Conservation (phyloP, 2,888 invertebrate species). For the Vanessa cardui region DNA sequence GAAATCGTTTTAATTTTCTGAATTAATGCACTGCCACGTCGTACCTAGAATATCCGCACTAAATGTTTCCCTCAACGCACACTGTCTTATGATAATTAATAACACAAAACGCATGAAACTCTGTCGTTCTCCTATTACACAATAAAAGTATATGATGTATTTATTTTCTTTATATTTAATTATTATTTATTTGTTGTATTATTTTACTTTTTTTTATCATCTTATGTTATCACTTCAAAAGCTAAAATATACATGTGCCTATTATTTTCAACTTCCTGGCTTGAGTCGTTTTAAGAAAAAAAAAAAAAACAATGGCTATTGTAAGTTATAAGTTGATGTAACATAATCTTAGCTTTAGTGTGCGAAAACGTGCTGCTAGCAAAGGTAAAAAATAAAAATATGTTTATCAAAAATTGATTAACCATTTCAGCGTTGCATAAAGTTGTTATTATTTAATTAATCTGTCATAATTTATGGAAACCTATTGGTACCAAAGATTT, state of each 20-base stretch:
- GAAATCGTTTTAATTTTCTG: conserved; percentile 53
- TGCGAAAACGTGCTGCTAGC: neutral
- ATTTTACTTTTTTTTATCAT: conserved; percentile 14
- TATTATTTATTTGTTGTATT: conserved; percentile 29
- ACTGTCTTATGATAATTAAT: conserved; percentile 48
- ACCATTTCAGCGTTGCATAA: too few species aligned
- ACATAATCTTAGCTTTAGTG: conserved; percentile 3
- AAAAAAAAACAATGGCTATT: neutral
- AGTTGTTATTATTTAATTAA: too few species aligned
- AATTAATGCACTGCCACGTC: conserved; percentile 67
- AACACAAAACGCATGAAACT: conserved; percentile 64
- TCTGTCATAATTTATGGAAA: too few species aligned
- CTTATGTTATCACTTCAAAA: conserved; percentile 1
- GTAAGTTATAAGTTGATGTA: neutral
- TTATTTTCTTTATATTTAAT: conserved; percentile 45
- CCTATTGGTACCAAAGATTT: neutral
- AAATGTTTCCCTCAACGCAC: conserved; percentile 73
- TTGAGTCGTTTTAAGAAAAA: neutral
- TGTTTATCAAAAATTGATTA: too few species aligned
- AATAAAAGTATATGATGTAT: conserved; percentile 45
- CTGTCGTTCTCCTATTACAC: conserved; percentile 49
- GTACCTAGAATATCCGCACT: conserved; percentile 68
- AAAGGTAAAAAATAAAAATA: too few species aligned
- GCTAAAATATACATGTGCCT: neutral
- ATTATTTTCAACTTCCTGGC: conserved; percentile 2